Base-by-base conservation (phyloP, 2,113 vertebrate genomes). In the Talpa occidentalis region DNA sequence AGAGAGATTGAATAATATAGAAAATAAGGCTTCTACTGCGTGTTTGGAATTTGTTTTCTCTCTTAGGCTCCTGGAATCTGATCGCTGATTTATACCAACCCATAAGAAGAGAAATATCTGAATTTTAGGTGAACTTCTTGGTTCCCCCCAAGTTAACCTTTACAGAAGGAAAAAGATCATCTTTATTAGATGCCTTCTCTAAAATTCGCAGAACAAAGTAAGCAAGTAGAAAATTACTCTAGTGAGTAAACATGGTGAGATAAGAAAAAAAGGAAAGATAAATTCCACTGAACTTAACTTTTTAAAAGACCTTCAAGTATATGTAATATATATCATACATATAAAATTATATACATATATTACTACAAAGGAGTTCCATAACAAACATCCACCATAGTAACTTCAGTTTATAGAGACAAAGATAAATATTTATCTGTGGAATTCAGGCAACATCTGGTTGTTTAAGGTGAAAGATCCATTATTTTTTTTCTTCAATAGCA, bases 151-250 rank as follows among this genome's bases (percentile, higher is more conserved):
- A 37, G 76, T 28, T 66, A 59, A 70, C 40, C 8, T 42, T 74
- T 52, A 37, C 0, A 30, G 14, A 54, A 26, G 62, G 62, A 85
- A 93, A 81, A n/a, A 10, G 24, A 30, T 70, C 44, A 12, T 88
- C 16, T 84, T 83, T 80, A n/a, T 70, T 88, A 62, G 83, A 69
- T 52, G 37, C 17, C 60, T 82, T 14, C 21, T 67, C 44, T 64
- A 76, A 92, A 94, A 82, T 93, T 44, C 79, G 47, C 42, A 85
- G 73, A 90, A 94, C 6, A 60, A 79, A 79, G 79, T 67, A 64
- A 83, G 89, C 7, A 78, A 88, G 37, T 16, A 90, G 47, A 8
- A 85, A 69, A 78, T 88, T 5, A 59, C n/a, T 59, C 54, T 24
- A 80, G 60, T 42, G 47, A 80, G 9, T 81, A 94, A 74, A 69